These are phyloP conservation scores for Colaptes auratus DNA, from an alignment of 2,113 vertebrate genomes.

Conservation along the genomic window DNA sequence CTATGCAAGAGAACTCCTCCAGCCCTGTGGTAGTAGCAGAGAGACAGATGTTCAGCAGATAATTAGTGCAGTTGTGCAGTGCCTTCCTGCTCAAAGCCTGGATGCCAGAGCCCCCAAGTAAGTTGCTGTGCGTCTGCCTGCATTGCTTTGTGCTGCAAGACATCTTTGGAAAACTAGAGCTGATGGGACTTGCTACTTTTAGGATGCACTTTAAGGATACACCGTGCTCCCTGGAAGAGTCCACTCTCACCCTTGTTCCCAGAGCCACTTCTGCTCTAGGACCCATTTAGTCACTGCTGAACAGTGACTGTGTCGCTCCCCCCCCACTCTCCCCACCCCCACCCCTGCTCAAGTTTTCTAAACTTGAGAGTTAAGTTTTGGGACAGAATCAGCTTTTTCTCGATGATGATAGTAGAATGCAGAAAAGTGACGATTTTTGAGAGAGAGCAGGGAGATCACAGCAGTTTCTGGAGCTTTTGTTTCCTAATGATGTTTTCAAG, in stretches of 20 bases:
- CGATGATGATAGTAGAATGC: neutral
- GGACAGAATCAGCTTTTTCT: neutral
- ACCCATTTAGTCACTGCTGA: neutral
- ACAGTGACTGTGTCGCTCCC: too few relatives aligned
- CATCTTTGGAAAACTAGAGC: neutral
- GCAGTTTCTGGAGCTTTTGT: neutral
- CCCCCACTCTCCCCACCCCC: too few relatives aligned
- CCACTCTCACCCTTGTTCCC: neutral
- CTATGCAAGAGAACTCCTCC: constrained; percentile 30
- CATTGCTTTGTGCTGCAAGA: neutral
- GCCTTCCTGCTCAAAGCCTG: constrained; percentile 28
- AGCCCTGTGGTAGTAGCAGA: neutral
- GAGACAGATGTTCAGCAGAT: constrained; percentile 60
- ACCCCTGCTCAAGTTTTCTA: neutral
- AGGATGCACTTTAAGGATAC: neutral
- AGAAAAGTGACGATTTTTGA: neutral
- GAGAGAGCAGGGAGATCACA: neutral
- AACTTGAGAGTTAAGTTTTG: neutral
- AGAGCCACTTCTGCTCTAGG: fast-evolving
- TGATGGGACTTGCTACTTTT: fast-evolving
- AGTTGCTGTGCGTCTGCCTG: neutral
- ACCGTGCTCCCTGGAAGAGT: neutral
- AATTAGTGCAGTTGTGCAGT: constrained; percentile 53
- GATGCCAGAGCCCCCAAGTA: neutral
- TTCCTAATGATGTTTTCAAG: neutral